A percentile compares a stretch with the other conserved stretches of the same genome.
These are phyloP conservation scores for Gymnosoma rotundatum DNA, from an alignment of 2,888 invertebrate genomes.

Conservation along the genomic window DNA sequence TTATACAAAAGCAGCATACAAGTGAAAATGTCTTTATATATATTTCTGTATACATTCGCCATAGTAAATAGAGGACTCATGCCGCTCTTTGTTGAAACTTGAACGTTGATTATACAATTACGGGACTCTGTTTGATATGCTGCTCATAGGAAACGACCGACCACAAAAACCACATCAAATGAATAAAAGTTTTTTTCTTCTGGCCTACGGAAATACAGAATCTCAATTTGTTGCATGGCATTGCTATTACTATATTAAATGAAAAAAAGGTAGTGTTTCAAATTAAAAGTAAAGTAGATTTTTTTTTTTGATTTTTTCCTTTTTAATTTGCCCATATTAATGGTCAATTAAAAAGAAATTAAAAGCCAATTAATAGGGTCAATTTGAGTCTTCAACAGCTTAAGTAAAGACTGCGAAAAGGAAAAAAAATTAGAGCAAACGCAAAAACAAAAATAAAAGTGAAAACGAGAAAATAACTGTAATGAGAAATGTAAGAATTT, in stretches of 20 bases:
- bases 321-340: slow-evolving; percentile 51
- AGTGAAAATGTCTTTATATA: too few species aligned
- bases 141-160: neutral
- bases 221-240: slow-evolving; percentile 23
- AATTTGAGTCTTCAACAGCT: slow-evolving; percentile 48
- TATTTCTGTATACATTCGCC: too few species aligned
- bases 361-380: slow-evolving; percentile 50
- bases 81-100: neutral
- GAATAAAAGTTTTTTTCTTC: slow-evolving; percentile 17
- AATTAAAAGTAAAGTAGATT: slow-evolving; percentile 12
- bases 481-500: neutral
- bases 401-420: slow-evolving; percentile 19
- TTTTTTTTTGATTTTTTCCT: neutral
- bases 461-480: slow-evolving; percentile 33
- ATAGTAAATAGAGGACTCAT: too few species aligned
- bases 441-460: slow-evolving; percentile 8
- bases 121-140: slow-evolving; percentile 19
- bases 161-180: slow-evolving; percentile 17
- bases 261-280: slow-evolving; percentile 7
- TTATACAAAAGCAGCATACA: too few species aligned
- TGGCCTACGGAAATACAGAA: slow-evolving; percentile 13
- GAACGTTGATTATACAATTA: slow-evolving; percentile 1
- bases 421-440: too few species aligned
- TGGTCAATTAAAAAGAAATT: slow-evolving; percentile 57
- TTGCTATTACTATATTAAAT: neutral